Base-by-base conservation (phyloP, 92 coral and sea anemone genomes). In the Actinernus sp. region DNA sequence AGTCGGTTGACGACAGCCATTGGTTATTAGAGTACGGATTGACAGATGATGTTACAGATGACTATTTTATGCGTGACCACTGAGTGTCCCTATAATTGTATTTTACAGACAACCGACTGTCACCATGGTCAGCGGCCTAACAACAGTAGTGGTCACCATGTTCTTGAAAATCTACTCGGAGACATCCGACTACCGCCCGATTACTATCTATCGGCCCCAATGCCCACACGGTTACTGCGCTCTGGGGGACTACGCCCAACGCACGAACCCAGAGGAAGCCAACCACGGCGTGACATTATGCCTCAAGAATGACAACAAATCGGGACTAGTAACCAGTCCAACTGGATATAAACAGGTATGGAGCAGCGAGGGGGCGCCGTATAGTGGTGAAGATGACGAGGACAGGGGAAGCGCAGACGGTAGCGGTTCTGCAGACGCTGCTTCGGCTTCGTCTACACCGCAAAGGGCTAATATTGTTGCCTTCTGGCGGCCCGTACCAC, bases 201-300 rank as follows among this genome's bases (percentile, higher is more conserved):
- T 85, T 49, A 84, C 88, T 24, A 78, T 89, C 50, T 89, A 78
- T 61, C 68, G 88, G 34, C 96, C 96, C 31, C 88, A 79, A 33
- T 89, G 96, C 68, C 96, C 96, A 49, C 72, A 81, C 51, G 96
- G 91, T 21, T 89, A 57, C 53, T 89, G 96, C 61, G 59, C 74
- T 28, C 50, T 89, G 23, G 96, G 96, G 31, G 96, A 84, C 79
- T 89, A 89, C 72, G 91, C 96, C 13, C 96, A 89, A 76, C 80
- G 84, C 48, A 81, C 85, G 43, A 33, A 26, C 38, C 25, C 73
- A 18, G 49, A 34, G 3, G 60, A 60, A 46, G 84, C 88, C 67
- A 89, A 84, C 65, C 68, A 84, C 49, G 91, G 96, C 3, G 88
- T 68, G 26, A 84, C 85, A 52, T 21, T 89, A 8, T 89, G 96